Conservation (phyloP, 2,888 invertebrate genomes). For the Dasypolia templi region DNA sequence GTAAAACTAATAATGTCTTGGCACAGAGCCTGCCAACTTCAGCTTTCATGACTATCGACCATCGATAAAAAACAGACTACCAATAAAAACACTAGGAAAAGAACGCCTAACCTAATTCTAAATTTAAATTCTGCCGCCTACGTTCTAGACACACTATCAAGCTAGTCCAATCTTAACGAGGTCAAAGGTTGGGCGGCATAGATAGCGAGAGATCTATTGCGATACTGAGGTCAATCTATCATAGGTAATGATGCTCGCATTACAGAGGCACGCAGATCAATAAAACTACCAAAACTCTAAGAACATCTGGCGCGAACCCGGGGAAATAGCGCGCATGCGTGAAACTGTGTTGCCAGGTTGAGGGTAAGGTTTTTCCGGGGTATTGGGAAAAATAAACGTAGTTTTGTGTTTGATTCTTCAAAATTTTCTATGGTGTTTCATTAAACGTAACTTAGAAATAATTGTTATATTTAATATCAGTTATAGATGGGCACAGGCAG, state of each 20-base stretch:
- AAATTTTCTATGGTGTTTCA: too few species aligned
- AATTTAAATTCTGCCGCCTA: slow-evolving; percentile 37
- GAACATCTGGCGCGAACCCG: slow-evolving; percentile 85
- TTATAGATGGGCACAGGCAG: too few species aligned
- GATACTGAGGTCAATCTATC: slow-evolving; percentile 69
- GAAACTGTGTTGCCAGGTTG: slow-evolving; percentile 73
- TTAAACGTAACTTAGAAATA: too few species aligned
- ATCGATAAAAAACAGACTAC: slow-evolving; percentile 11
- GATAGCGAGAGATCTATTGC: slow-evolving; percentile 60
- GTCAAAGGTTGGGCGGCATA: slow-evolving; percentile 48
- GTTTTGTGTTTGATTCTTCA: neutral
- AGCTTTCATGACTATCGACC: neutral
- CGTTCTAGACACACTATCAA: slow-evolving; percentile 28
- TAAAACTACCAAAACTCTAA: slow-evolving; percentile 84
- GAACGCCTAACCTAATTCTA: slow-evolving; percentile 26
- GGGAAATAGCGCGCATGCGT: slow-evolving; percentile 80
- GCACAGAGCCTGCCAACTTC: neutral
- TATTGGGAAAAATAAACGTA: slow-evolving; percentile 7
- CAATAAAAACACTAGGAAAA: slow-evolving; percentile 33
- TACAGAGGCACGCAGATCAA: slow-evolving; percentile 82
- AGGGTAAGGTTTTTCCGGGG: slow-evolving; percentile 1
- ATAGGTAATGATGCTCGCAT: slow-evolving; percentile 74
- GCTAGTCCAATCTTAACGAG: slow-evolving; percentile 47
- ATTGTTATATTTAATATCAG: too few species aligned
- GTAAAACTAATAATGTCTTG: neutral